A percentile compares a stretch with the other conserved stretches of the same genome.
These are phyloP conservation scores for Clytia hemisphaerica DNA, from an alignment of 30 jellyfish, hydroid and myxozoan species.

Conservation along the genomic window DNA sequence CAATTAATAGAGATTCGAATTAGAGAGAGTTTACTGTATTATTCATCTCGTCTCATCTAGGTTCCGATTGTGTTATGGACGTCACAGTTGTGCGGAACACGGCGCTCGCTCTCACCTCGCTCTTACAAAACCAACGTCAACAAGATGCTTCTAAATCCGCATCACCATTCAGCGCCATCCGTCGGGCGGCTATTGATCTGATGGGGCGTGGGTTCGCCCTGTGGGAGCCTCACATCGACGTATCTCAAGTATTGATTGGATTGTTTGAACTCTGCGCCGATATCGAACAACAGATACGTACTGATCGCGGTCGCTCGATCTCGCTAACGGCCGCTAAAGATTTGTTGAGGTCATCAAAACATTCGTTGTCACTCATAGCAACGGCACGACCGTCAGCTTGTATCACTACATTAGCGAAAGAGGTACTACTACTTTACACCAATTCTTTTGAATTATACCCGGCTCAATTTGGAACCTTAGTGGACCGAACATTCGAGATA, in stretches of 20 bases:
- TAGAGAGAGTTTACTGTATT: no score
- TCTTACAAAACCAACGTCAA: conserved; percentile 60
- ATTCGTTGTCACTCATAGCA: conserved; percentile 72
- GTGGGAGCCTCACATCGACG: conserved; percentile 94
- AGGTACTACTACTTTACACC: conserved; percentile 27
- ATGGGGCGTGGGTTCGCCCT: conserved; percentile 95
- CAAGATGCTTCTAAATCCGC: conserved; percentile 69
- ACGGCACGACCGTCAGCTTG: conserved; percentile 93
- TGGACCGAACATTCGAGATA: no score
- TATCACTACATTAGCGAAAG: conserved; percentile 87
- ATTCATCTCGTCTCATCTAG: no score
- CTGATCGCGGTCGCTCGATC: conserved; percentile 41
- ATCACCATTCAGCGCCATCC: conserved; percentile 75
- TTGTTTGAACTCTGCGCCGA: conserved; percentile 79
- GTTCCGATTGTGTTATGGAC: conserved; percentile 61
- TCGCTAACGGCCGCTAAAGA: conserved; percentile 81
- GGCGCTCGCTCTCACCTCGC: conserved; percentile 87
- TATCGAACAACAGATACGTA: conserved; percentile 24
- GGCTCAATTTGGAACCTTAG: no score
- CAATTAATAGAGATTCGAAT: no score
- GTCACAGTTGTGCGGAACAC: conserved; percentile 70
- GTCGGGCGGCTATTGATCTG: conserved; percentile 89
- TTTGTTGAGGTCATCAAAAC: conserved; percentile 85
- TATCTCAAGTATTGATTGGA: conserved; percentile 80
- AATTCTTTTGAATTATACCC: background rate